These are phyloP conservation scores for Origma solitaria DNA, from an alignment of 2,113 vertebrate species.

Conservation along the genomic window DNA sequence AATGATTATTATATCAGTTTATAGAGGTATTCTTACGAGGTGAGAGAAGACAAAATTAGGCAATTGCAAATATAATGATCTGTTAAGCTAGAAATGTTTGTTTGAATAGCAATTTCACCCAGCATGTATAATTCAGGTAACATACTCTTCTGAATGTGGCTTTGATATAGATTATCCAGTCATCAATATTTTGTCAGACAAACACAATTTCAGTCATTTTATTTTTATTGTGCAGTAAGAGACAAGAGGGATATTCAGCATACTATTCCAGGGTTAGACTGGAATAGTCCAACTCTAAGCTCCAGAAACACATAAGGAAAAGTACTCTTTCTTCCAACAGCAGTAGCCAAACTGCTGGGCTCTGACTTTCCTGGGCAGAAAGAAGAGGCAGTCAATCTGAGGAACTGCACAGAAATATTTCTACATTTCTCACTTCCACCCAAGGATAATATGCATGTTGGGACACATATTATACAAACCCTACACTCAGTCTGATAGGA, in stretches of 20 bases:
- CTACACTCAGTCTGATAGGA: neutral
- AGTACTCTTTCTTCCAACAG: neutral
- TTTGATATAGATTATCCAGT: neutral
- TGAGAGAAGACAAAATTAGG: constrained; percentile 1
- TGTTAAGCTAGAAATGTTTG: neutral
- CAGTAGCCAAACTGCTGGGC: neutral
- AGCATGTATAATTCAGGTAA: neutral
- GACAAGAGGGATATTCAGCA: neutral
- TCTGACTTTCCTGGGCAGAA: neutral
- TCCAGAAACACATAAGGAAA: neutral
- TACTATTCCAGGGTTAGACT: neutral
- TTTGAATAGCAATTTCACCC: constrained; percentile 8
- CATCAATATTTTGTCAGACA: neutral
- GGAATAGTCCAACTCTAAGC: neutral
- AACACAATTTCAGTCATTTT: neutral
- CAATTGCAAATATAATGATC: constrained; percentile 17
- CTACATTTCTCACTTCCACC: neutral
- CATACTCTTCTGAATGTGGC: neutral
- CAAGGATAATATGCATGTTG: neutral
- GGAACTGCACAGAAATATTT: neutral
- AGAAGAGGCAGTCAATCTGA: neutral
- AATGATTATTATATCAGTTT: neutral
- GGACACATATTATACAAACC: neutral
- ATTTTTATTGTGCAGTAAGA: neutral
- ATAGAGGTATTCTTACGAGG: neutral